Evolutionary conservation across 2,888 invertebrate species (phyloP).

Genomic region (Sphecodes monilicornis): DNA sequence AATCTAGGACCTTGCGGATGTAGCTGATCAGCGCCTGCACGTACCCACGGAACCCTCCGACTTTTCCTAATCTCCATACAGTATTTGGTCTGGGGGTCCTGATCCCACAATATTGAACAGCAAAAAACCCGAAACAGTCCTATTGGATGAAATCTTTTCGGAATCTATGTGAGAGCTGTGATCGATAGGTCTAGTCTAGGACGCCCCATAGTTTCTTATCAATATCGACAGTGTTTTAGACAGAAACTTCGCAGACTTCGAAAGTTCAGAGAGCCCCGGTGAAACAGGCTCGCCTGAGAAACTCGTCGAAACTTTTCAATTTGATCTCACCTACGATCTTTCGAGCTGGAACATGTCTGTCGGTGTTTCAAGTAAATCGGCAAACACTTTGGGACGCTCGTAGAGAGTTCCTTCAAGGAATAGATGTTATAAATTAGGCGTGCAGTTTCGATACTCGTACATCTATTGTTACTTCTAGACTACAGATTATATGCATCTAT

Average conservation of each 20-base stretch:
- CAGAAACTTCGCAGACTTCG: constrained; percentile 46
- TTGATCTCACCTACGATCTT: constrained; percentile 47
- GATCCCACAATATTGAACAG: too few species aligned
- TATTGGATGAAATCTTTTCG: background rate
- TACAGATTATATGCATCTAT: too few species aligned
- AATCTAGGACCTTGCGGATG: too few species aligned
- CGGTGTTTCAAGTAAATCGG: constrained; percentile 30
- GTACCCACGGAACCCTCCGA: too few species aligned
- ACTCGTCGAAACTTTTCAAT: constrained; percentile 60
- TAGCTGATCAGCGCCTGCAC: too few species aligned
- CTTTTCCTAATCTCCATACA: too few species aligned
- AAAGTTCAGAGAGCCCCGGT: constrained; percentile 43
- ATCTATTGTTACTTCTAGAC: background rate
- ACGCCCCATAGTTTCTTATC: constrained; percentile 30
- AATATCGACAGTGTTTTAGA: constrained; percentile 41
- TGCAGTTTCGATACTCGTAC: background rate
- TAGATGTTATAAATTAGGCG: constrained; percentile 16
- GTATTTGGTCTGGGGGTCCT: too few species aligned
- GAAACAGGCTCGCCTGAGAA: constrained; percentile 21
- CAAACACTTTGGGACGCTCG: background rate
- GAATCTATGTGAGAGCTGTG: background rate
- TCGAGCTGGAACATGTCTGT: constrained; percentile 1
- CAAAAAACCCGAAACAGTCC: too few species aligned
- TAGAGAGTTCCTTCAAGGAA: background rate
- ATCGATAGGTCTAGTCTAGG: constrained; percentile 10